A percentile compares a stretch with the other conserved stretches of the same genome.
These are phyloP conservation scores for Bombylius major DNA, from an alignment of 2,888 invertebrate species.

Conservation along the genomic window DNA sequence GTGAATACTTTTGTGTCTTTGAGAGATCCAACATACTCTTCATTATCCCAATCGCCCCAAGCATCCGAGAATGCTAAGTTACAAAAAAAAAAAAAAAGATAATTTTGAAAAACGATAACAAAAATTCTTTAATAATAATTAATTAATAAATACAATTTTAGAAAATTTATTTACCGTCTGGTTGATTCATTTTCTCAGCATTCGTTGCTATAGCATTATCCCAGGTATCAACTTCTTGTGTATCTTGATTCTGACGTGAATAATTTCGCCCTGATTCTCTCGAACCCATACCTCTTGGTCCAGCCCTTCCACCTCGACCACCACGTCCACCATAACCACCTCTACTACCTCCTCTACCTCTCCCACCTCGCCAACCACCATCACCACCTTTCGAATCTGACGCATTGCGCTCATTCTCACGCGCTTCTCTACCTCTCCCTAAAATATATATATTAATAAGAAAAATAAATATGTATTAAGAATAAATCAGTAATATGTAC, in stretches of 20 bases:
- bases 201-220: conserved; percentile 41
- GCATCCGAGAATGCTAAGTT: conserved; percentile 31
- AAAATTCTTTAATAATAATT: not conserved
- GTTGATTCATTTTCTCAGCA: conserved; percentile 23
- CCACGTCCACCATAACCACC: conserved; percentile 40
- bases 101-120: not conserved
- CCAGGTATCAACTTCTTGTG: conserved; percentile 43
- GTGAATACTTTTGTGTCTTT: conserved; percentile 90
- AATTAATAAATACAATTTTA: not conserved
- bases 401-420: conserved; percentile 48
- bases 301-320: conserved; percentile 36
- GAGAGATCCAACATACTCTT: conserved; percentile 89
- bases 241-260: conserved; percentile 28
- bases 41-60: conserved; percentile 73
- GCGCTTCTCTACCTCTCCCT: conserved; percentile 49
- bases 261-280: conserved; percentile 21
- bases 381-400: conserved; percentile 34
- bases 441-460: not conserved
- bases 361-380: conserved; percentile 36
- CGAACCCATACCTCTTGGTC: conserved; percentile 19
- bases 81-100: not conserved
- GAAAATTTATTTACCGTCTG: conserved; percentile 16
- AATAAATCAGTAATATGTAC: conserved; percentile 4
- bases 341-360: conserved; percentile 38
- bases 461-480: not conserved